Evolutionary conservation across 1,140 invertebrate species (phyloP).

Genomic region (Drosophila auraria): DNA sequence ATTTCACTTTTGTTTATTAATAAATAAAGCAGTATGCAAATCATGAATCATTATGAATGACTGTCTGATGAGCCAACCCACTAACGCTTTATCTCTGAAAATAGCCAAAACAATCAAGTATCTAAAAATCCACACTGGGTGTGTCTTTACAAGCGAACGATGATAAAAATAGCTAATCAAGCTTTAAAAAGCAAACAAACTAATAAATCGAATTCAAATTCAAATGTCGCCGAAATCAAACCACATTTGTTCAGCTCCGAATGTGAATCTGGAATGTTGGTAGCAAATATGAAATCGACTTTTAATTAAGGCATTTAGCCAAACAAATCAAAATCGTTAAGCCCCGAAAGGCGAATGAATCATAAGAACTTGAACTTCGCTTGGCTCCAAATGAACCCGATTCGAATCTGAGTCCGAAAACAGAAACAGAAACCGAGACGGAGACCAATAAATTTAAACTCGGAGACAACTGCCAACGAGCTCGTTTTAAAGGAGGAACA

Average conservation of each 20-base stretch:
- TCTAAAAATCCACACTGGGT: slow-evolving; percentile 12
- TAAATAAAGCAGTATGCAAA: slow-evolving; percentile 1
- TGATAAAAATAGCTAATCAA: slow-evolving; percentile 22
- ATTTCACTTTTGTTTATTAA: slow-evolving; percentile 12
- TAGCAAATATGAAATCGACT: slow-evolving; percentile 75
- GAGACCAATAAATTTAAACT: slow-evolving; percentile 69
- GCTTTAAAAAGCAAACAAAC: neutral
- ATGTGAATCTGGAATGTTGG: slow-evolving; percentile 58
- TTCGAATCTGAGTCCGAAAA: slow-evolving; percentile 17
- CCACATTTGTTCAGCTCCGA: slow-evolving; percentile 27
- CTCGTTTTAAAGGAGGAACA: slow-evolving; percentile 63
- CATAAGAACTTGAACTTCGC: slow-evolving; percentile 60
- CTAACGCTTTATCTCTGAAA: slow-evolving; percentile 1
- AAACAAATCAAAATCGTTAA: slow-evolving; percentile 63
- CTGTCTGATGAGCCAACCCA: neutral
- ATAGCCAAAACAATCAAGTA: neutral
- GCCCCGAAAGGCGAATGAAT: slow-evolving; percentile 60
- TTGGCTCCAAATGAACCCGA: slow-evolving; percentile 25
- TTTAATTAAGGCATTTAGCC: slow-evolving; percentile 81
- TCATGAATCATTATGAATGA: neutral
- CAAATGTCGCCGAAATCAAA: slow-evolving; percentile 34
- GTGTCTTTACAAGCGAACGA: neutral
- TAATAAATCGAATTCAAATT: slow-evolving; percentile 42
- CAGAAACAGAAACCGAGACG: slow-evolving; percentile 13
- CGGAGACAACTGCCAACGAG: slow-evolving; percentile 68